Base-by-base conservation (phyloP, 2,113 vertebrate species). In the Tyrannus savana region DNA sequence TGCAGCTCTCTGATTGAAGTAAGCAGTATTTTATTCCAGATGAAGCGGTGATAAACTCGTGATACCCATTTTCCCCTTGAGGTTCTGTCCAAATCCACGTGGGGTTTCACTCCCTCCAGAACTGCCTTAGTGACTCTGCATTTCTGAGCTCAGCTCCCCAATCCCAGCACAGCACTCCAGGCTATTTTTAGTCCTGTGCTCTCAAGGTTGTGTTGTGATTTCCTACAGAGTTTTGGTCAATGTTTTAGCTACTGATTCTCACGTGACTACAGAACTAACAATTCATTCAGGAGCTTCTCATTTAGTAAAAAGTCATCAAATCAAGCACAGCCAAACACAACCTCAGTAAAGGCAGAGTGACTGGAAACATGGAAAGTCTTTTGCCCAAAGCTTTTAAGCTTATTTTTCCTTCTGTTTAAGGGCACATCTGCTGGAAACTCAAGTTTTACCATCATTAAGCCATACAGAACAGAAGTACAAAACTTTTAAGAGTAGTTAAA, bases 41-140 rank as follows among this genome's bases (percentile, higher is more conserved):
- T 28, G 41, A 73, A 93, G 62, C 46, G 55, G 10, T 21, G 47
- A 33, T 63, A 68, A 72, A 52, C 14, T 74, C 63, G 31, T 1
- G 10, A 67, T 1, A 41, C 1, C 8, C 41, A 39, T 16, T 16
- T 49, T 33, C 60, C 39, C 25, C 4, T 2, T 49, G 42, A 64
- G 35, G 59, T 46, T 35, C 67, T 73, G 66, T 22, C 58, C 49
- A 44, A 58, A 76, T 1, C 42, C 53, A 63, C 0, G 13, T 3
- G 21, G 42, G 71, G 37, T 14, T 53, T 71, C 24, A 31, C 10
- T 56, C 39, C 49, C n/a, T 50, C n/a, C 78, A 81, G 75, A 50
- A 86, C 44, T 35, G 67, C 39, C 50, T 91, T 4, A 10, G 15
- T 95, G 90, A 93, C 91, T 93, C 87, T 63, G 84, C 82, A 84